Percentiles rank a stretch among this genome's conserved stretches.
phyloP scores from a whole-genome alignment of 2,797 vertebrate species.

The Sebastes jordani region DNA sequence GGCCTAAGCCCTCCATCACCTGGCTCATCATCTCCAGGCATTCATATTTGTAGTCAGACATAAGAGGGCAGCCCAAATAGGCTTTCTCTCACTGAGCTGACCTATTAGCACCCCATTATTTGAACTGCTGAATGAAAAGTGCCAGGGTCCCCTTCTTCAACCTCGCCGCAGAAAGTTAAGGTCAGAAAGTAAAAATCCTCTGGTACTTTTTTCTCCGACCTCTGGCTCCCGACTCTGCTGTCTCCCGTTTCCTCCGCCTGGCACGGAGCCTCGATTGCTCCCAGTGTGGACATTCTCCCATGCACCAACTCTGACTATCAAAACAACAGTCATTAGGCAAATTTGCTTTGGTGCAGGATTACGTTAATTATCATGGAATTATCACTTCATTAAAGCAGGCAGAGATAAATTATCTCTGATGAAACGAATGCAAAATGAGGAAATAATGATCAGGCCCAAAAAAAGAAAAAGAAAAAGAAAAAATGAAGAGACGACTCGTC shows the following conservation, averaged over 20 bases:
- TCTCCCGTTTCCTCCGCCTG: slow-evolving; percentile 56
- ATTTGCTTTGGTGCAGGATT: slow-evolving; percentile 86
- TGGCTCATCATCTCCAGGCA: slow-evolving; percentile 52
- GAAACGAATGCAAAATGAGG: slow-evolving; percentile 81
- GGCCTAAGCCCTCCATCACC: slow-evolving; percentile 49
- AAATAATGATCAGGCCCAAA: slow-evolving; percentile 76
- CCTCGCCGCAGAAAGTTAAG: slow-evolving; percentile 58
- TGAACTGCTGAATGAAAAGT: slow-evolving; percentile 67
- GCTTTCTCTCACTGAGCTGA: slow-evolving; percentile 61
- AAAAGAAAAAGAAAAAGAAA: slow-evolving; percentile 24
- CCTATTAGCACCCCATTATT: slow-evolving; percentile 73
- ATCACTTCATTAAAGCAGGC: slow-evolving; percentile 87
- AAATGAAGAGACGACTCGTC: slow-evolving; percentile 51
- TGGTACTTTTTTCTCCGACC: slow-evolving; percentile 45
- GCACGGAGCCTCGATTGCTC: slow-evolving; percentile 65
- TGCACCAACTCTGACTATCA: slow-evolving; percentile 78
- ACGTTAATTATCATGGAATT: slow-evolving; percentile 86
- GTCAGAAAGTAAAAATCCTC: slow-evolving; percentile 68
- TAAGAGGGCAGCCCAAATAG: slow-evolving; percentile 56
- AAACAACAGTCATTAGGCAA: slow-evolving; percentile 86
- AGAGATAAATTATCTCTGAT: slow-evolving; percentile 84
- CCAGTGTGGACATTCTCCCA: slow-evolving; percentile 71
- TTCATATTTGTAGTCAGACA: slow-evolving; percentile 65
- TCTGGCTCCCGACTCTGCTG: slow-evolving; percentile 43
- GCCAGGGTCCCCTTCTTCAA: slow-evolving; percentile 39